Evolutionary conservation across 2,888 invertebrate species (phyloP).

Genomic region (Pardosa pseudoannulata): DNA sequence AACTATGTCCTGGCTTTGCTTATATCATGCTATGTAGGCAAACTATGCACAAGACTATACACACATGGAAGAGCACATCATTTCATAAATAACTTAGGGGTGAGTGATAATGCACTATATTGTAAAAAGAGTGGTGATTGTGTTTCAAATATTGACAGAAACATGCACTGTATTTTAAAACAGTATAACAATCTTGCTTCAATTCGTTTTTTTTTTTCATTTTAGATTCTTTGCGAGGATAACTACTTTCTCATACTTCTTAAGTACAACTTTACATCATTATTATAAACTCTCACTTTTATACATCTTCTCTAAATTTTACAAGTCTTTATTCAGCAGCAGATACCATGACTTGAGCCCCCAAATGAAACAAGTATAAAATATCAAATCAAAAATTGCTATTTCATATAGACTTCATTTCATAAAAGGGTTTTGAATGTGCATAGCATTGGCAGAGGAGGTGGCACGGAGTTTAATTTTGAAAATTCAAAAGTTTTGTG

Average conservation of each 20-base stretch:
- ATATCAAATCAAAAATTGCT: constrained; percentile 44
- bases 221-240: constrained; percentile 7
- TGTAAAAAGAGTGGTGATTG: constrained; percentile 26
- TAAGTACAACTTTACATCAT: neutral
- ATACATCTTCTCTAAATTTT: neutral
- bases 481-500: constrained; percentile 14
- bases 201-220: neutral
- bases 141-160: constrained; percentile 9
- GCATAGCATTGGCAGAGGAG: constrained; percentile 56
- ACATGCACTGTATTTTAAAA: constrained; percentile 21
- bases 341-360: neutral
- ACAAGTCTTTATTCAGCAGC: neutral
- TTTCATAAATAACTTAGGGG: constrained; percentile 16
- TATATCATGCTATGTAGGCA: neutral
- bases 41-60: constrained; percentile 11
- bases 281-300: neutral
- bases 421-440: constrained; percentile 52
- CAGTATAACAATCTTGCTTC: constrained; percentile 15
- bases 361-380: neutral
- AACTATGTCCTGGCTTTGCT: neutral
- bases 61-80: constrained; percentile 31
- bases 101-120: constrained; percentile 21
- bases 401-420: constrained; percentile 25
- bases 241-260: neutral
- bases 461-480: constrained; percentile 60